These are phyloP conservation scores for Plutomurus gul DNA, from an alignment of 1,140 invertebrate genomes.

Conservation along the genomic window DNA sequence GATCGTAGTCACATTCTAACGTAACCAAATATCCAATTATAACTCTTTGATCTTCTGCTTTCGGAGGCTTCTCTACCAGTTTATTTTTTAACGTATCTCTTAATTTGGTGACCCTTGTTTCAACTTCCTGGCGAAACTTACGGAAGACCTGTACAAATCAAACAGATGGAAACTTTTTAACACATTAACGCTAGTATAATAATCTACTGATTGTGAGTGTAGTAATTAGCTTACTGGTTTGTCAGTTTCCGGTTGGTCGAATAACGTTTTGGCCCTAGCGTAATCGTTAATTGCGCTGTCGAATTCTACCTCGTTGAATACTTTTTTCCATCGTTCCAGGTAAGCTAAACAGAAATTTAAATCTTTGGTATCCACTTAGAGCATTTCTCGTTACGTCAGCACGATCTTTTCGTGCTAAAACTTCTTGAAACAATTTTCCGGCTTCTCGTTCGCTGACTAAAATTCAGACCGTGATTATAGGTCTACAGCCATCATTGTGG, in stretches of 20 bases:
- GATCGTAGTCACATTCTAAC: constrained; percentile 77
- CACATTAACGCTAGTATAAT: background rate
- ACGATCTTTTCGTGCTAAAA: constrained; percentile 87
- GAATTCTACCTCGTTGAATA: constrained; percentile 91
- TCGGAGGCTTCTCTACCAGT: constrained; percentile 83
- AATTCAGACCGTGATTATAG: too few species aligned
- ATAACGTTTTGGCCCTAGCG: constrained; percentile 91
- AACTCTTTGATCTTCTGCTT: constrained; percentile 92
- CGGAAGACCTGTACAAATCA: constrained; percentile 70
- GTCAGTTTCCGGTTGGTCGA: constrained; percentile 82
- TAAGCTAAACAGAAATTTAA: constrained; percentile 91
- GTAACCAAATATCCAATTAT: constrained; percentile 76
- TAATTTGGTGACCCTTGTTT: constrained; percentile 80
- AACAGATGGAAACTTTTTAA: background rate
- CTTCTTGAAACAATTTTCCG: constrained; percentile 91
- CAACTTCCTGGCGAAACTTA: constrained; percentile 86
- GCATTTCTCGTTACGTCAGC: constrained; percentile 96
- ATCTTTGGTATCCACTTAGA: constrained; percentile 85
- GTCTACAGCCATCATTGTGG: too few species aligned
- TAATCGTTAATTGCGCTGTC: constrained; percentile 98
- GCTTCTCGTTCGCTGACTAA: constrained; percentile 87
- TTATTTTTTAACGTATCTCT: constrained; percentile 78
- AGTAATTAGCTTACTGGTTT: constrained; percentile 68
- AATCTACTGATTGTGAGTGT: background rate
- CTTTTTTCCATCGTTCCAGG: constrained; percentile 92